Evolutionary conservation across 2,888 invertebrate genomes (phyloP), one percentile per base, ranked within the genome.

Genomic region (Leucania comma): DNA sequence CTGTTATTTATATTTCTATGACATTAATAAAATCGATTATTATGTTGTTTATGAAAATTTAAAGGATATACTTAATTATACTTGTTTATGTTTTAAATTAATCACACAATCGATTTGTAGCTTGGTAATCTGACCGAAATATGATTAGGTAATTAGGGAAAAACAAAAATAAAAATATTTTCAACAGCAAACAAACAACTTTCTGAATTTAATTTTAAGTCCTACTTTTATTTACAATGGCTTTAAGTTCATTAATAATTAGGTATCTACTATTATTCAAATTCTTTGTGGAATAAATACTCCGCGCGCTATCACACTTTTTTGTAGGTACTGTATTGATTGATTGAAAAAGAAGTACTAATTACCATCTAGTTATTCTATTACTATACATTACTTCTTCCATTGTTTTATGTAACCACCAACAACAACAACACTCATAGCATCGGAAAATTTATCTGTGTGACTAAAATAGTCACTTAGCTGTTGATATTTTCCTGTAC

Each of bases 151-250:
- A n/a, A n/a, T 12, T 14, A 20, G 29, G 29, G n/a, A 48, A 69
- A 69, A 20, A 29, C n/a, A n/a, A n/a, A n/a, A n/a, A n/a, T n/a
- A 29, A 38, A 58, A 72, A n/a, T n/a, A 24, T 12, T 51, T 17
- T 22, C 6, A 51, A 42, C 24, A n/a, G 9, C 9, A 24, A 58
- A 57, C 8, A n/a, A n/a, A n/a, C n/a, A n/a, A n/a, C n/a, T n/a
- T n/a, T n/a, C n/a, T n/a, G n/a, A n/a, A n/a, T n/a, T n/a, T n/a
- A n/a, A n/a, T n/a, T n/a, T n/a, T n/a, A 38, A 8, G 14, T 12
- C 12, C 38, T 38, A 38, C 38, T 14, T 38, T 38, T 8, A 38
- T 38, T 14, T 38, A 38, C 12, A 14, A 14, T 14, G 14, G n/a
- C 14, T 38, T 14, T 12, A 38, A 38, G 3, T 14, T 14, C 12